Conservation (phyloP, 2,113 vertebrate species). For the Ellobius talpinus region DNA sequence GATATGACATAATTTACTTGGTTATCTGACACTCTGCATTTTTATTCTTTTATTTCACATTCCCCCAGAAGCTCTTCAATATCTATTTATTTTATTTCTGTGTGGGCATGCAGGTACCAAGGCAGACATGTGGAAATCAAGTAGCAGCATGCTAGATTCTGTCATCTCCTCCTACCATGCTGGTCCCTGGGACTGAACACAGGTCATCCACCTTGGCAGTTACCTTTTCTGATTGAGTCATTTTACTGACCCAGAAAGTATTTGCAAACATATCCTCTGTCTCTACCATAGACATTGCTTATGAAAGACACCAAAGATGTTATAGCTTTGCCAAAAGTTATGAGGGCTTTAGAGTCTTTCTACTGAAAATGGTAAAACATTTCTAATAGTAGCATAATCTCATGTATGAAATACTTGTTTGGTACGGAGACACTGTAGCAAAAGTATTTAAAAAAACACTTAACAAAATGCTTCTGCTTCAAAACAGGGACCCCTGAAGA, state of each 20-base stretch:
- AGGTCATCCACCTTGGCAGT: not conserved
- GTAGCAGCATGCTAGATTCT: not conserved
- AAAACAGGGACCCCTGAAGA: not conserved
- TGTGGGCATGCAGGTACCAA: not conserved
- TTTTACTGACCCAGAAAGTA: not conserved
- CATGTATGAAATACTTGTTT: not conserved
- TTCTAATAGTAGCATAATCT: not conserved
- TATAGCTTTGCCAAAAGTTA: not conserved
- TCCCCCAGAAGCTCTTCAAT: not conserved
- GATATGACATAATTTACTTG: not conserved
- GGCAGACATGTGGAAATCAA: not conserved
- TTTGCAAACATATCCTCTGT: not conserved
- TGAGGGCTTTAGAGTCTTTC: not conserved
- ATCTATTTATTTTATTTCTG: not conserved
- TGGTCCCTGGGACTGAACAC: not conserved
- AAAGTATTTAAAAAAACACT: constrained; percentile 21
- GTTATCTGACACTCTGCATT: not conserved
- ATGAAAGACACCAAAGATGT: not conserved
- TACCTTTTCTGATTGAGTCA: not conserved
- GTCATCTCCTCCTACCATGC: no score
- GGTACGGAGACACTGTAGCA: fast-evolving
- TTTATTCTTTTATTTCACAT: constrained; percentile 3
- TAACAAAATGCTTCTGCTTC: not conserved
- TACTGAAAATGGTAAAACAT: not conserved
- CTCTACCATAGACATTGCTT: not conserved